Conservation (phyloP, 2,797 vertebrate species). For the Dermochelys coriacea region DNA sequence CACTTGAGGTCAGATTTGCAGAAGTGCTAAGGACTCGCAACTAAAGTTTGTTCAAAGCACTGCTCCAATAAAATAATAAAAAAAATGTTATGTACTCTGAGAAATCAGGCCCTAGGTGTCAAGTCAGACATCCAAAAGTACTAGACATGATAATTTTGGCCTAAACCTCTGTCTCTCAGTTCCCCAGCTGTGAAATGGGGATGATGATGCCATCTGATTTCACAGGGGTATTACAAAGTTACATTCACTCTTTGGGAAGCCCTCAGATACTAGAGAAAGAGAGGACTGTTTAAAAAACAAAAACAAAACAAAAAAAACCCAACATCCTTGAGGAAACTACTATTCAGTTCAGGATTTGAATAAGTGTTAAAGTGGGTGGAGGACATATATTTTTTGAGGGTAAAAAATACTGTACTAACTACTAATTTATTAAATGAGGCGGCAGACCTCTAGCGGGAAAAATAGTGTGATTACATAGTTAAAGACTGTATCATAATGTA, state of each 20-base stretch:
- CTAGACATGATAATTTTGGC: no score
- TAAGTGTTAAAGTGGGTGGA: constrained; percentile 8
- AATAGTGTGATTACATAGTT: neutral
- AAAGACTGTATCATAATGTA: constrained; percentile 4
- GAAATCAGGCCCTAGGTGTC: no score
- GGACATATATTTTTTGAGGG: constrained; percentile 9
- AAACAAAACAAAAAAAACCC: no score
- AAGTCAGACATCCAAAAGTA: no score
- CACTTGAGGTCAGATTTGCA: neutral
- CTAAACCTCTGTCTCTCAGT: no score
- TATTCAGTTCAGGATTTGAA: neutral
- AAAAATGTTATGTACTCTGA: no score
- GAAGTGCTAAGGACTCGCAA: neutral
- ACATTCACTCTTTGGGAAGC: fast-evolving
- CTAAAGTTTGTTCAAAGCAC: no score
- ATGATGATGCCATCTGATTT: no score
- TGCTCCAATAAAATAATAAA: no score
- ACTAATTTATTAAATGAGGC: constrained; percentile 24
- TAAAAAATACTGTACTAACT: constrained; percentile 47
- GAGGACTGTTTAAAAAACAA: neutral
- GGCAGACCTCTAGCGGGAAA: neutral
- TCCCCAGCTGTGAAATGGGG: no score
- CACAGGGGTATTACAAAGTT: neutral
- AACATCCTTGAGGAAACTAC: neutral
- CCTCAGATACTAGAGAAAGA: neutral